Conservation (phyloP, 2,888 invertebrate genomes). For the Sarcophaga subvicina region DNA sequence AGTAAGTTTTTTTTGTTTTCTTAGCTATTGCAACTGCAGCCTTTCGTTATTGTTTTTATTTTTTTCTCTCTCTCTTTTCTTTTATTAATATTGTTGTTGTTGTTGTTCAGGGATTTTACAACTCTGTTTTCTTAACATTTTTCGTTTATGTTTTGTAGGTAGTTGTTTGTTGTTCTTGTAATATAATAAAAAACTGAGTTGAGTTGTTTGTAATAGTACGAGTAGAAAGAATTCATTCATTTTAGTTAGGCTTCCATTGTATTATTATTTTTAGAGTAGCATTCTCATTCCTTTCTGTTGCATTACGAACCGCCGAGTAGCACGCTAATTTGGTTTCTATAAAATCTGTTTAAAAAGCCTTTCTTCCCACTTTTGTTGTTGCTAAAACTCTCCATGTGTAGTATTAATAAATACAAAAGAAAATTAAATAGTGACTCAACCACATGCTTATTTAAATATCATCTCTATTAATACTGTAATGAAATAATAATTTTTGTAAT, state of each 20-base stretch:
- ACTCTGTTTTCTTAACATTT: slow-evolving; percentile 21
- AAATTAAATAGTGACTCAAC: too few relatives aligned
- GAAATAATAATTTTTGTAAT: too few relatives aligned
- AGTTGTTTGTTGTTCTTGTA: slow-evolving; percentile 13
- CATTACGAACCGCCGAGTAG: not conserved
- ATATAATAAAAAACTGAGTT: not conserved
- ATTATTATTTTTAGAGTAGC: slow-evolving; percentile 12
- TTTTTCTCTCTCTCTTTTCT: slow-evolving; percentile 10
- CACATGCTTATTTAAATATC: too few relatives aligned
- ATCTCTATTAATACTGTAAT: too few relatives aligned
- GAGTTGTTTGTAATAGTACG: not conserved
- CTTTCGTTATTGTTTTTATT: not conserved
- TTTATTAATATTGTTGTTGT: not conserved
- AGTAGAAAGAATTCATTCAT: slow-evolving; percentile 33
- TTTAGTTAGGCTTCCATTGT: slow-evolving; percentile 1
- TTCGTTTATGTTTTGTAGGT: not conserved
- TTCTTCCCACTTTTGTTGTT: not conserved
- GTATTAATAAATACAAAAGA: too few relatives aligned
- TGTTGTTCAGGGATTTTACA: slow-evolving; percentile 3
- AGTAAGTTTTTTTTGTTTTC: not conserved
- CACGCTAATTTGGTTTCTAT: not conserved
- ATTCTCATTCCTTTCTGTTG: slow-evolving; percentile 2
- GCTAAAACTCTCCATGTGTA: not conserved
- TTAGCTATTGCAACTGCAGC: too few relatives aligned
- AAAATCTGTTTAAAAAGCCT: not conserved